These are phyloP conservation scores for Nesogale talazaci DNA, from an alignment of 2,113 vertebrate genomes.

Conservation along the genomic window DNA sequence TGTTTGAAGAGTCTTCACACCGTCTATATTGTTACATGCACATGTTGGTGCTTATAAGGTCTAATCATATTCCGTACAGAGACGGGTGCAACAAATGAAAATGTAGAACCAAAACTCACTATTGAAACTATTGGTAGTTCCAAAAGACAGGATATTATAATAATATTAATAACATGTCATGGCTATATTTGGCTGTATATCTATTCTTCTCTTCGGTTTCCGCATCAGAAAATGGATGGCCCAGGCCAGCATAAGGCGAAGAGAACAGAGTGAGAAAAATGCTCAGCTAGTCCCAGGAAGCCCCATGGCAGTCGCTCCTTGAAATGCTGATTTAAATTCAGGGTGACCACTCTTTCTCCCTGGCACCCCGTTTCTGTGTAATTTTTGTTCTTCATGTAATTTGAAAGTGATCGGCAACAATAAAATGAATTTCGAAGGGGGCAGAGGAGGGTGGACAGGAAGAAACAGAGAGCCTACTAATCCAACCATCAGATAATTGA, in stretches of 20 bases:
- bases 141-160: background rate
- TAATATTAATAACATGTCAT: conserved; percentile 30
- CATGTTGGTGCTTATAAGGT: background rate
- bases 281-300: conserved; percentile 18
- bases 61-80: background rate
- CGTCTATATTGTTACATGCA: background rate
- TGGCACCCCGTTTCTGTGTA: conserved; percentile 19
- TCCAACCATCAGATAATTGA: conserved; percentile 53
- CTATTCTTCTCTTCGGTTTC: conserved; percentile 13
- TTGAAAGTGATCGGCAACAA: conserved; percentile 20
- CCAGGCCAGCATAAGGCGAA: background rate
- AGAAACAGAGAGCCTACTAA: conserved; percentile 49
- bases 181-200: background rate
- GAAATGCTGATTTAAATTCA: conserved; percentile 43
- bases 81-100: conserved; percentile 20
- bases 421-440: conserved; percentile 52
- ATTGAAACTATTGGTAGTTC: background rate
- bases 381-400: conserved; percentile 54
- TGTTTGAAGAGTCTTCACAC: no score
- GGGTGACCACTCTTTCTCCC: conserved; percentile 34
- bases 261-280: background rate
- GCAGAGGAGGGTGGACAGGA: conserved; percentile 56
- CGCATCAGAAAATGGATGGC: background rate
- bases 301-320: background rate
- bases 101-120: background rate